Conservation (phyloP, 2,113 vertebrate genomes). For the Grammomys surdaster region DNA sequence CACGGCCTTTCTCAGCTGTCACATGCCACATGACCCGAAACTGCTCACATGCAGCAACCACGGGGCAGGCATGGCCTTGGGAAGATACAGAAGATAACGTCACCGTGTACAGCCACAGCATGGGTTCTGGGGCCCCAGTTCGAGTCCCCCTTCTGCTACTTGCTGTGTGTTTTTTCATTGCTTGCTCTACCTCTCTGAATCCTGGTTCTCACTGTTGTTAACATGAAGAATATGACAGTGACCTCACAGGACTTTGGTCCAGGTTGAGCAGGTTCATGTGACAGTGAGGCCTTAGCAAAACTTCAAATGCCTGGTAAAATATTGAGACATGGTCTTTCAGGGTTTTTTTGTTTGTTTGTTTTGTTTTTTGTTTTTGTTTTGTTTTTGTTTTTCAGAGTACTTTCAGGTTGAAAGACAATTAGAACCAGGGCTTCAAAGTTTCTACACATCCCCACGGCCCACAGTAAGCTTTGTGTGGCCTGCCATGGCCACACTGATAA, state of each 20-base stretch:
- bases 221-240: not conserved
- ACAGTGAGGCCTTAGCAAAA: not conserved
- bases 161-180: not conserved
- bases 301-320: not conserved
- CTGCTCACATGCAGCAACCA: not conserved
- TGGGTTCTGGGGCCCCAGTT: not conserved
- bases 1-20: not conserved
- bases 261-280: not conserved
- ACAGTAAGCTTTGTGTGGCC: not conserved
- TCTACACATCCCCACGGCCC: not conserved
- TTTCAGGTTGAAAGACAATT: conserved; percentile 2
- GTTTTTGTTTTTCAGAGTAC: not conserved
- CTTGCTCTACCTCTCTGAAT: conserved; percentile 13
- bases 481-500: not conserved
- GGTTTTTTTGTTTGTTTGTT: not conserved
- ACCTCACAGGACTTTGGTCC: not conserved
- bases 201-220: not conserved
- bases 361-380: not conserved
- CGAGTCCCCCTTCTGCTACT: not conserved
- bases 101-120: not conserved
- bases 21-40: not conserved
- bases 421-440: not conserved
- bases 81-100: too few species aligned
- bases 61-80: not conserved
- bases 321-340: not conserved